Conservation (phyloP, 2,888 invertebrate species). For the Eupithecia vulgata region DNA sequence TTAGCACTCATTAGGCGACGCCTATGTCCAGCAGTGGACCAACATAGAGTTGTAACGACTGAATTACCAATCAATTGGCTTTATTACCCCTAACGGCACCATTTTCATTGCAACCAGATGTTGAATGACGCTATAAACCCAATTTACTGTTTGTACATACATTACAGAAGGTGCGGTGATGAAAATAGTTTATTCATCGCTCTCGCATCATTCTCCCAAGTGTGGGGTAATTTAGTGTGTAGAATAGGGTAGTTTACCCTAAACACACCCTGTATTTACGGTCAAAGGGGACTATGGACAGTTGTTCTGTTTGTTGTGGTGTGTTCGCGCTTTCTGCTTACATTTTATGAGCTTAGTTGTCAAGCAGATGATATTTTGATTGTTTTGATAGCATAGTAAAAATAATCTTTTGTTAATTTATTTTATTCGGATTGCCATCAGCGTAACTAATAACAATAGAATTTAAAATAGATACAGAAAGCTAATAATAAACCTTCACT, state of each 20-base stretch:
- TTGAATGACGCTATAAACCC: constrained; percentile 31
- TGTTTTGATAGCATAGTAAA: constrained; percentile 11
- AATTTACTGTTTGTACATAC: constrained; percentile 44
- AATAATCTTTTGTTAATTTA: too few species aligned
- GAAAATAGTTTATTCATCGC: constrained; percentile 27
- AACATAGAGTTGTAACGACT: too few species aligned
- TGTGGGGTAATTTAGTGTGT: constrained; percentile 17
- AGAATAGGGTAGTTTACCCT: constrained; percentile 22
- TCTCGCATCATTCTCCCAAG: constrained; percentile 20
- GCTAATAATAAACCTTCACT: too few species aligned
- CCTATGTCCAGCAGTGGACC: too few species aligned
- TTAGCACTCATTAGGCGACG: too few species aligned
- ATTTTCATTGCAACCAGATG: constrained; percentile 41
- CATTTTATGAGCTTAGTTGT: constrained; percentile 30
- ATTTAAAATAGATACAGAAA: too few species aligned
- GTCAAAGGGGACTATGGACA: constrained; percentile 48
- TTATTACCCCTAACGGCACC: constrained; percentile 26
- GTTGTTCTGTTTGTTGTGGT: constrained; percentile 63
- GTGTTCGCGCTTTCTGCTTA: constrained; percentile 52
- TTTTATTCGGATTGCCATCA: too few species aligned
- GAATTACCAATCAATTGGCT: constrained; percentile 23
- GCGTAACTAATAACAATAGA: too few species aligned
- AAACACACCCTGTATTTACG: constrained; percentile 18
- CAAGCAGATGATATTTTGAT: constrained; percentile 17
- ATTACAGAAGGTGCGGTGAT: constrained; percentile 56